Percentiles rank a stretch among this genome's conserved stretches.
phyloP scores from a whole-genome alignment of 1,140 invertebrate genomes.

The Drosophila kikkawai region DNA sequence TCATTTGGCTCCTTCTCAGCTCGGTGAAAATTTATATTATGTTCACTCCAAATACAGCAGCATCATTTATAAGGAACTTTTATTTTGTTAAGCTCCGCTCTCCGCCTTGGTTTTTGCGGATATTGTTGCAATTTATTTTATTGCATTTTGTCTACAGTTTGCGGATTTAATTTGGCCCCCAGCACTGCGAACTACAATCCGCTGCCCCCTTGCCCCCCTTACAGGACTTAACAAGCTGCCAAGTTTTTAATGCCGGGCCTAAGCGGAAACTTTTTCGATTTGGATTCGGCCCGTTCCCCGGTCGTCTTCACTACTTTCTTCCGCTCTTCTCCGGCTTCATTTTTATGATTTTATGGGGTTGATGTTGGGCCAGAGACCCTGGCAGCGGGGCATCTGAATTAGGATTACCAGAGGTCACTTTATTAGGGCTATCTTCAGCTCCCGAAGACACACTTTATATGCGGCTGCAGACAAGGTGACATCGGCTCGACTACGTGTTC shows the following conservation, averaged over 20 bases:
- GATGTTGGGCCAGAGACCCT: conserved; percentile 9
- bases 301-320: conserved; percentile 22
- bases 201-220: conserved; percentile 7
- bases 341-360: conserved; percentile 53
- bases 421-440: conserved; percentile 5
- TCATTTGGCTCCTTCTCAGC: conserved; percentile 53
- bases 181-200: conserved; percentile 56
- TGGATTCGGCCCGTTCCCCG: conserved; percentile 16
- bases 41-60: conserved; percentile 62
- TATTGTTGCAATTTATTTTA: conserved; percentile 83
- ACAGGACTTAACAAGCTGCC: conserved; percentile 67
- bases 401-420: conserved; percentile 38
- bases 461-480: conserved; percentile 26
- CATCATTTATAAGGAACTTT: conserved; percentile 73
- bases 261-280: conserved; percentile 77
- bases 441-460: conserved; percentile 6
- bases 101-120: conserved; percentile 50
- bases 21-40: conserved; percentile 76
- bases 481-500: conserved; percentile 10
- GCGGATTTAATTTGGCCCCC: conserved; percentile 76
- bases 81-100: conserved; percentile 40
- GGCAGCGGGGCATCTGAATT: conserved; percentile 7
- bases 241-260: conserved; percentile 77
- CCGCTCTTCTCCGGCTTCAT: conserved; percentile 3
- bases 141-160: conserved; percentile 78